Evolutionary conservation across 2,888 invertebrate genomes (phyloP).

Genomic region (Parelbella ahira): DNA sequence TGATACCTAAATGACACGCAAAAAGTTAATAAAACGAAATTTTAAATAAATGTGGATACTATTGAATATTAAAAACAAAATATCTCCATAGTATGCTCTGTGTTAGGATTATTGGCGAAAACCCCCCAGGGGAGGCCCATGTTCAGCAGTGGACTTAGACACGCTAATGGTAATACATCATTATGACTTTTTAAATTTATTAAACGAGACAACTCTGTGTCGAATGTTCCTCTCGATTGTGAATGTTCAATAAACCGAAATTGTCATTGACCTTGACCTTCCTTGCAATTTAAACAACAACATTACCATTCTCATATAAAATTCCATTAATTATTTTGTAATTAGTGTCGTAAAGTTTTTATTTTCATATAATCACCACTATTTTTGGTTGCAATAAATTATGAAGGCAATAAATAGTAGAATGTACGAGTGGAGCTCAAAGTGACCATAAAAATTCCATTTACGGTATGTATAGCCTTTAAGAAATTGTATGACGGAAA

Average conservation of each 20-base stretch:
- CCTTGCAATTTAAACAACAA: neutral
- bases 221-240: too few relatives aligned
- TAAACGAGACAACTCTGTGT: too few relatives aligned
- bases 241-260: conserved; percentile 1
- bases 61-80: too few relatives aligned
- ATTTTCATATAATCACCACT: conserved; percentile 5
- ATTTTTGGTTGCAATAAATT: conserved; percentile 7
- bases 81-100: too few relatives aligned
- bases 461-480: conserved; percentile 1
- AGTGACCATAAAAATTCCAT: conserved; percentile 11
- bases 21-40: too few relatives aligned
- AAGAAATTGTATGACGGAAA: conserved; percentile 5
- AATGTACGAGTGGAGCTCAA: conserved; percentile 4
- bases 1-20: too few relatives aligned
- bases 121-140: too few relatives aligned
- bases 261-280: conserved; percentile 3
- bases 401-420: conserved; percentile 9
- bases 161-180: too few relatives aligned
- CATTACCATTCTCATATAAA: neutral
- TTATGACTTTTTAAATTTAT: too few relatives aligned
- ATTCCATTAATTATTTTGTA: conserved; percentile 1
- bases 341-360: conserved; percentile 10
- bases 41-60: too few relatives aligned
- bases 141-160: too few relatives aligned
- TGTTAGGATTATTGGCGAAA: too few relatives aligned